phyloP scores from a whole-genome alignment of 2,888 invertebrate species.

The Pterostichus madidus region DNA sequence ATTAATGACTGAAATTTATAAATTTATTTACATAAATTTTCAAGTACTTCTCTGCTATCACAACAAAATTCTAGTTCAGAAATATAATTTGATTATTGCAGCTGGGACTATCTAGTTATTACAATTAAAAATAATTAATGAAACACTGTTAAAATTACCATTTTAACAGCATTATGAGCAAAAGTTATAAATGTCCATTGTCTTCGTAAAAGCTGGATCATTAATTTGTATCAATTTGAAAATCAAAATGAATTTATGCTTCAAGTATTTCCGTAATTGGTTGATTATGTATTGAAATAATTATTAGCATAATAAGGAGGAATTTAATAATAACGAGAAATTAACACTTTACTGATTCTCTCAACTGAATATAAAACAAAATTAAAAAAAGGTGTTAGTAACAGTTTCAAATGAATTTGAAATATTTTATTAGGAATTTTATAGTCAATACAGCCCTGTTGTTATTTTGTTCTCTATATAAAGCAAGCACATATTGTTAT shows the following conservation, averaged over 20 bases:
- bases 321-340: slow-evolving; percentile 11
- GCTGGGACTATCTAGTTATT: background rate
- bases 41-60: background rate
- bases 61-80: background rate
- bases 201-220: background rate
- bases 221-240: slow-evolving; percentile 23
- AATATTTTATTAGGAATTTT: too few species aligned
- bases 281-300: slow-evolving; percentile 20
- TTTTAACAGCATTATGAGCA: background rate
- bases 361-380: background rate
- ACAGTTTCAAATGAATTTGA: too few species aligned
- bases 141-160: background rate
- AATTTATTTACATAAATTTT: slow-evolving; percentile 26
- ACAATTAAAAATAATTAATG: background rate
- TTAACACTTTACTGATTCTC: background rate
- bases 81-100: background rate
- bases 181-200: background rate
- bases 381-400: background rate
- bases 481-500: background rate
- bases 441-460: too few species aligned
- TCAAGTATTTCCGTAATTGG: slow-evolving; percentile 34
- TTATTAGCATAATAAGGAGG: slow-evolving; percentile 17
- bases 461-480: too few species aligned
- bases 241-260: slow-evolving; percentile 35
- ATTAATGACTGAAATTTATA: background rate